Evolutionary conservation across 2,888 invertebrate species (phyloP).

Genomic region (Macaria notata): DNA sequence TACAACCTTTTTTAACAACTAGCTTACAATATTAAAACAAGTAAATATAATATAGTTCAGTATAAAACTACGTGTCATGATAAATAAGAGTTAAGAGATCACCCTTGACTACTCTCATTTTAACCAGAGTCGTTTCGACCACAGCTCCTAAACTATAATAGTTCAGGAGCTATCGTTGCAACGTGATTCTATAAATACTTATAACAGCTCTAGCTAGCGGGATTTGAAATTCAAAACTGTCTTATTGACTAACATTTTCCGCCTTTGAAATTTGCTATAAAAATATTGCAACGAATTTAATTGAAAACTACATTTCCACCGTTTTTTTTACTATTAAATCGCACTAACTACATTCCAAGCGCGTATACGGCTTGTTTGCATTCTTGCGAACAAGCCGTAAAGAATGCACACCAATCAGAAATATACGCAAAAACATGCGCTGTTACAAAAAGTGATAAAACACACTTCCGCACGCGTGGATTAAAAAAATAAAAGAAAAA

Average conservation of each 20-base stretch:
- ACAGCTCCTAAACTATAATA: slow-evolving; percentile 29
- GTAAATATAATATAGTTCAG: slow-evolving; percentile 32
- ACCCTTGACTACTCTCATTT: slow-evolving; percentile 49
- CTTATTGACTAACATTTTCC: no score
- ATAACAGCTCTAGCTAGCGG: slow-evolving; percentile 37
- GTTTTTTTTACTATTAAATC: neutral
- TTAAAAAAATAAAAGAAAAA: slow-evolving; percentile 14
- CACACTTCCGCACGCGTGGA: slow-evolving; percentile 6
- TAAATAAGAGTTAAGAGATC: slow-evolving; percentile 43
- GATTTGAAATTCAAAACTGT: slow-evolving; percentile 28
- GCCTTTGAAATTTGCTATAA: neutral
- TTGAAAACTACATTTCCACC: neutral
- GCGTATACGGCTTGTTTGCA: neutral
- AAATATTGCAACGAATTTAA: neutral
- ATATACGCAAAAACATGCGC: slow-evolving; percentile 12
- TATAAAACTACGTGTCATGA: slow-evolving; percentile 35
- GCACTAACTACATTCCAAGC: slow-evolving; percentile 8
- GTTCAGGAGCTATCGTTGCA: slow-evolving; percentile 34
- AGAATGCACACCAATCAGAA: slow-evolving; percentile 1
- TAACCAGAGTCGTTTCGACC: slow-evolving; percentile 47
- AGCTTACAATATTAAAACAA: slow-evolving; percentile 17
- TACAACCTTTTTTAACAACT: slow-evolving; percentile 5
- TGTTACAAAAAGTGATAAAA: slow-evolving; percentile 31
- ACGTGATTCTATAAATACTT: slow-evolving; percentile 37
- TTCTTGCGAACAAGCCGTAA: neutral